A percentile compares a stretch with the other conserved stretches of the same genome.
Conservation (phyloP, 2,888 invertebrate genomes). For the Melikaiella ostensackeni region DNA sequence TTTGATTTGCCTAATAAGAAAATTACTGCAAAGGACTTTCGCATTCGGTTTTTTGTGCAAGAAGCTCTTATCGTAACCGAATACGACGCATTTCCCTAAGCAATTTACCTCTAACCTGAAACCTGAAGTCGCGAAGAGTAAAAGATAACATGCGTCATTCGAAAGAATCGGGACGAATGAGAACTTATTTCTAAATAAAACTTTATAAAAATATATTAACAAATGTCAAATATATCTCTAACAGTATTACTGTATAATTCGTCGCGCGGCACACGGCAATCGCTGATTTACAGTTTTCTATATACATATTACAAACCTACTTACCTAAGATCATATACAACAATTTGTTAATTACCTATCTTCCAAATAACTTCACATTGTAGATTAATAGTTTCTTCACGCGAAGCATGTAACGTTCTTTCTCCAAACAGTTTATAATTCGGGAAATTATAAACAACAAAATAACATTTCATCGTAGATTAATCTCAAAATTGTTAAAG, state of each 20-base stretch:
- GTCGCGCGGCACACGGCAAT: slow-evolving; percentile 60
- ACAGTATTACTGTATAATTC: slow-evolving; percentile 62
- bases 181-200: slow-evolving; percentile 69
- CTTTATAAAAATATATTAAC: slow-evolving; percentile 76
- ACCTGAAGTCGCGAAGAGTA: slow-evolving; percentile 39
- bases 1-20: not conserved
- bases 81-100: slow-evolving; percentile 34
- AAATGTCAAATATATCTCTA: slow-evolving; percentile 76
- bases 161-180: slow-evolving; percentile 37
- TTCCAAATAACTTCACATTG: slow-evolving; percentile 40
- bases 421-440: slow-evolving; percentile 5
- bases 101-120: slow-evolving; percentile 15
- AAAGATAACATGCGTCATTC: slow-evolving; percentile 60
- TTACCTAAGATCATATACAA: slow-evolving; percentile 67
- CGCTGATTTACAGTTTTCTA: slow-evolving; percentile 71
- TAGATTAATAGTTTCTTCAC: slow-evolving; percentile 43
- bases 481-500: not conserved
- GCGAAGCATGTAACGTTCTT: slow-evolving; percentile 16
- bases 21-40: not conserved
- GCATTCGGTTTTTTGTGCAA: not conserved
- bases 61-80: slow-evolving; percentile 43
- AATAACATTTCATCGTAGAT: not conserved
- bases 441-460: not conserved
- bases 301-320: slow-evolving; percentile 72
- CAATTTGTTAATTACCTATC: slow-evolving; percentile 56